Evolutionary conservation across 2,797 vertebrate genomes (phyloP).

Genomic region (Mustela erminea): DNA sequence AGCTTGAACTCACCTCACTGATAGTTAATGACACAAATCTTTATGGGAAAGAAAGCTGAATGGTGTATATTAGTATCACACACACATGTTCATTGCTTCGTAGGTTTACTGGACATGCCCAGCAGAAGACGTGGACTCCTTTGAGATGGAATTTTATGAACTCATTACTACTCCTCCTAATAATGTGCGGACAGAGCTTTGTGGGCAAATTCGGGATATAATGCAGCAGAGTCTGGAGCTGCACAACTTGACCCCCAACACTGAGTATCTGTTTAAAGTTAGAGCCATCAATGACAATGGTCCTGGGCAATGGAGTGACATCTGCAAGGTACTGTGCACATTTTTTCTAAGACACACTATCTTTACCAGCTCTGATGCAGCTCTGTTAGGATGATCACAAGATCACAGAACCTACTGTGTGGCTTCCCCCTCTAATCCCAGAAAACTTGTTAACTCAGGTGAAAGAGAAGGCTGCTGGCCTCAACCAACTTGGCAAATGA

Average conservation of each 20-base stretch:
- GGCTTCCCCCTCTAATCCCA: not conserved
- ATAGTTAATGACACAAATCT: not conserved
- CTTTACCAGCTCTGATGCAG: not conserved
- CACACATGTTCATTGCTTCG: not conserved
- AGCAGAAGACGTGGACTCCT: constrained; percentile 83
- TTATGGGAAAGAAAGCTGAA: not conserved
- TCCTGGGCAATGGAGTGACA: constrained; percentile 84
- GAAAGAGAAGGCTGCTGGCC: not conserved
- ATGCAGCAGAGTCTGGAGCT: constrained; percentile 85
- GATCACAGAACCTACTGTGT: not conserved
- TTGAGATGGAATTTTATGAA: constrained; percentile 87
- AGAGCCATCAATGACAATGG: constrained; percentile 82
- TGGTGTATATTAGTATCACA: not conserved
- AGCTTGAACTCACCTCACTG: not conserved
- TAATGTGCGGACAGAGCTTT: constrained; percentile 76
- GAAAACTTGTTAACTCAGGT: not conserved
- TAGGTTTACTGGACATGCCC: constrained; percentile 87
- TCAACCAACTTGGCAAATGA: not conserved
- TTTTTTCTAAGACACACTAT: not conserved
- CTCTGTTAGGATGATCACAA: not conserved
- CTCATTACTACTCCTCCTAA: constrained; percentile 71
- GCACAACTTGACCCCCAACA: constrained; percentile 83
- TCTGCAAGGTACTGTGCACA: constrained; percentile 83
- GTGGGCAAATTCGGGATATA: constrained; percentile 84
- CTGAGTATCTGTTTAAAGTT: constrained; percentile 86